These are phyloP conservation scores for Bibio marci DNA, from an alignment of 2,888 invertebrate genomes.

Conservation along the genomic window DNA sequence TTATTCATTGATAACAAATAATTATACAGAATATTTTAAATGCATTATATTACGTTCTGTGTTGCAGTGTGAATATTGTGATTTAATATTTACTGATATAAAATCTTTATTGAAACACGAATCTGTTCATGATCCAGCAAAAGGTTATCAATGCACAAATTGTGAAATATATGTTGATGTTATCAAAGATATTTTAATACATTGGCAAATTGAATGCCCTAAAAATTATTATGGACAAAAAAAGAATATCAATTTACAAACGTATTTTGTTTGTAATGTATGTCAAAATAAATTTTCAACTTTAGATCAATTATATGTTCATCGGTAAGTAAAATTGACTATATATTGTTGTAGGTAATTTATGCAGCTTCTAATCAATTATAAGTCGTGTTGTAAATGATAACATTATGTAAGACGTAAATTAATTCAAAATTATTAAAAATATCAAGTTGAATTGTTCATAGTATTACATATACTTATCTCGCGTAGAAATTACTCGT, in stretches of 20 bases:
- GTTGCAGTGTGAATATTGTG: constrained; percentile 43
- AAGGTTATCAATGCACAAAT: constrained; percentile 24
- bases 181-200: constrained; percentile 34
- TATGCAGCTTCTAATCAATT: too few relatives aligned
- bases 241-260: constrained; percentile 10
- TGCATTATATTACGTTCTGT: constrained; percentile 15
- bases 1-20: constrained; percentile 8
- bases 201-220: constrained; percentile 34
- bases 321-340: constrained; percentile 20
- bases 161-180: constrained; percentile 31
- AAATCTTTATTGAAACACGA: constrained; percentile 27
- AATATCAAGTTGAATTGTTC: too few relatives aligned
- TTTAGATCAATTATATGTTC: constrained; percentile 23
- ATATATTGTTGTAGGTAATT: too few relatives aligned
- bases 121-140: constrained; percentile 19
- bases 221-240: constrained; percentile 9
- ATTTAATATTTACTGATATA: constrained; percentile 36
- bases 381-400: too few relatives aligned
- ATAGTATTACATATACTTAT: too few relatives aligned
- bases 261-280: constrained; percentile 26
- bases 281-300: constrained; percentile 23
- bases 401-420: too few relatives aligned
- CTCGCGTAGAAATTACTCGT: too few relatives aligned
- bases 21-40: constrained; percentile 11
- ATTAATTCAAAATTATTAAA: too few relatives aligned